phyloP scores from a whole-genome alignment of 2,113 vertebrate species.

The Odobenus rosmarus region DNA sequence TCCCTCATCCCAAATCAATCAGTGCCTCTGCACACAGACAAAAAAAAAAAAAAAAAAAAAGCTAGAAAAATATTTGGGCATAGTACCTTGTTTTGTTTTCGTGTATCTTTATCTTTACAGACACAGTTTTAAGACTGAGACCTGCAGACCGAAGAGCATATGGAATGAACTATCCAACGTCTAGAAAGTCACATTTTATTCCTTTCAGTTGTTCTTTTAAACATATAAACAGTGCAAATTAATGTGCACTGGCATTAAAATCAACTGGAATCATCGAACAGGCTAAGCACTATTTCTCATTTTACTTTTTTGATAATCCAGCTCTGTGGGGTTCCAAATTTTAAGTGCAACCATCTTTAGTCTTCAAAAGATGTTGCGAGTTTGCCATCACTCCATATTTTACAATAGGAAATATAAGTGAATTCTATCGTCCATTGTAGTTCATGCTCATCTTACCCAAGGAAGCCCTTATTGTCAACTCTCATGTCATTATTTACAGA shows the following conservation, averaged over 20 bases:
- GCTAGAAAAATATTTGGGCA: background rate
- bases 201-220: background rate
- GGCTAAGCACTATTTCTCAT: background rate
- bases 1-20: background rate
- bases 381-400: background rate
- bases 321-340: background rate
- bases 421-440: background rate
- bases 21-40: background rate
- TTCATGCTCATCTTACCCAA: background rate
- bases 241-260: background rate
- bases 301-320: background rate
- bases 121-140: background rate
- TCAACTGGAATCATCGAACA: background rate
- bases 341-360: background rate
- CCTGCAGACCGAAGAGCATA: background rate
- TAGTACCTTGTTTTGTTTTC: background rate
- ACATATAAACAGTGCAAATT: background rate
- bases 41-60: background rate
- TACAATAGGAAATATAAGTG: background rate
- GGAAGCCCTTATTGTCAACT: background rate
- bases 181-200: constrained; percentile 14
- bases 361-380: background rate
- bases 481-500: background rate
- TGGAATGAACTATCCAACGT: background rate
- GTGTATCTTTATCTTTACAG: background rate